phyloP scores from a whole-genome alignment of 1,140 invertebrate genomes.

The Pseudomyrmex dendroicus region DNA sequence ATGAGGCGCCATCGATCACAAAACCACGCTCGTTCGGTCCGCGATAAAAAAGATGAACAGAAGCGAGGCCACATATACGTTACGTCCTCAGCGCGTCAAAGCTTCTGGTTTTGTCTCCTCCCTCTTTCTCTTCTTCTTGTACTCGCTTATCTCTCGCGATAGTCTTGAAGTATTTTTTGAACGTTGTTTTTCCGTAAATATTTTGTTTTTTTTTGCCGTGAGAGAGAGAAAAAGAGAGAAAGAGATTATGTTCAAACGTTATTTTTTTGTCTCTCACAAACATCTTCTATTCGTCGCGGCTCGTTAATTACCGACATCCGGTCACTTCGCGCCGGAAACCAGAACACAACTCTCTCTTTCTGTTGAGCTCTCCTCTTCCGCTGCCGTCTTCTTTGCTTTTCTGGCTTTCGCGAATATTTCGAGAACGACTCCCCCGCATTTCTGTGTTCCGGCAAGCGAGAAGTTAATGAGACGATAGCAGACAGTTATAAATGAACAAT shows the following conservation, averaged over 20 bases:
- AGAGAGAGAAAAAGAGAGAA: too few species aligned
- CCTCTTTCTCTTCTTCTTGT: not conserved
- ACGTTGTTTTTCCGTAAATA: not conserved
- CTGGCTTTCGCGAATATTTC: constrained; percentile 60
- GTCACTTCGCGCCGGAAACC: constrained; percentile 24
- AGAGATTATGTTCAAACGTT: too few species aligned
- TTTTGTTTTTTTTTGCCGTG: not conserved
- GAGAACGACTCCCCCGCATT: constrained; percentile 62
- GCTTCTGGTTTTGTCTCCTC: not conserved
- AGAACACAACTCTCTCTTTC: constrained; percentile 10
- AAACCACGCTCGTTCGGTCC: not conserved
- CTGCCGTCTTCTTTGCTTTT: not conserved
- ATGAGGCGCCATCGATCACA: constrained; percentile 44
- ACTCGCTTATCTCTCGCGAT: not conserved
- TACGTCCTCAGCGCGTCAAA: not conserved
- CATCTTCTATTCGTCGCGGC: not conserved
- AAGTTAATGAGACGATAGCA: constrained; percentile 70
- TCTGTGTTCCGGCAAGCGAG: constrained; percentile 60
- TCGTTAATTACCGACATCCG: constrained; percentile 44
- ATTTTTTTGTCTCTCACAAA: too few species aligned
- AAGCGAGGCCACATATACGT: not conserved
- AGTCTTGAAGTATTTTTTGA: constrained; percentile 10
- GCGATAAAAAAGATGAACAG: constrained; percentile 27
- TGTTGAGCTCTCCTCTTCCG: not conserved
- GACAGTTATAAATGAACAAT: constrained; percentile 73